Percentiles rank a stretch among this genome's conserved stretches.
phyloP scores from a whole-genome alignment of 2,888 invertebrate species.

The Cryptocheilus praepositus region DNA sequence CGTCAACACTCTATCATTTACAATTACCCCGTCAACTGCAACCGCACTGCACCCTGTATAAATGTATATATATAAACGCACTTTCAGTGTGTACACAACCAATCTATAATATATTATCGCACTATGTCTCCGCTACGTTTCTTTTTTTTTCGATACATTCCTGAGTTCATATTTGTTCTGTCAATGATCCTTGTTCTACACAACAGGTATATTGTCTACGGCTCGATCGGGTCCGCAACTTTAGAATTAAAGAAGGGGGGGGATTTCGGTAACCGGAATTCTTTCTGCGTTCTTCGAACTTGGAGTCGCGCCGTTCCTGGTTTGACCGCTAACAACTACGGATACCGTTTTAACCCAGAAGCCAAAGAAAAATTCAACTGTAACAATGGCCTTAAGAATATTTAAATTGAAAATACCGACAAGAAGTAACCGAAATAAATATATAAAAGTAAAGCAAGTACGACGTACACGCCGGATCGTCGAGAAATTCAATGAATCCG shows the following conservation, averaged over 20 bases:
- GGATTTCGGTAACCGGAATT: no score
- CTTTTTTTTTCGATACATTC: slow-evolving; percentile 34
- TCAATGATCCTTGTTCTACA: slow-evolving; percentile 9
- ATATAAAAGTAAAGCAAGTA: background rate
- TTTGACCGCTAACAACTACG: no score
- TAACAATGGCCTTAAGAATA: no score
- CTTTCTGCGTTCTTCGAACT: no score
- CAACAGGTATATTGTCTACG: slow-evolving; percentile 4
- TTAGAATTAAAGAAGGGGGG: no score
- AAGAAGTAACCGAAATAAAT: background rate
- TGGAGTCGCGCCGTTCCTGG: no score
- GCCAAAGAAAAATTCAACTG: no score
- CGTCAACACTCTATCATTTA: background rate
- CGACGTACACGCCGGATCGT: background rate
- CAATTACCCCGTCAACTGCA: background rate
- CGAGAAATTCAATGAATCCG: no score
- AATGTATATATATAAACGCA: slow-evolving; percentile 35
- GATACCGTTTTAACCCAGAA: no score
- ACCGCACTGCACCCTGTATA: background rate
- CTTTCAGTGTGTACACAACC: slow-evolving; percentile 28
- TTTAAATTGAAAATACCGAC: no score
- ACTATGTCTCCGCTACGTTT: slow-evolving; percentile 2
- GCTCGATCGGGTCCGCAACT: no score
- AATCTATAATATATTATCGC: slow-evolving; percentile 35
- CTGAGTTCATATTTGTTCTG: slow-evolving; percentile 53